These are phyloP conservation scores for Salarias fasciatus DNA, from an alignment of 2,797 vertebrate genomes.

Conservation along the genomic window DNA sequence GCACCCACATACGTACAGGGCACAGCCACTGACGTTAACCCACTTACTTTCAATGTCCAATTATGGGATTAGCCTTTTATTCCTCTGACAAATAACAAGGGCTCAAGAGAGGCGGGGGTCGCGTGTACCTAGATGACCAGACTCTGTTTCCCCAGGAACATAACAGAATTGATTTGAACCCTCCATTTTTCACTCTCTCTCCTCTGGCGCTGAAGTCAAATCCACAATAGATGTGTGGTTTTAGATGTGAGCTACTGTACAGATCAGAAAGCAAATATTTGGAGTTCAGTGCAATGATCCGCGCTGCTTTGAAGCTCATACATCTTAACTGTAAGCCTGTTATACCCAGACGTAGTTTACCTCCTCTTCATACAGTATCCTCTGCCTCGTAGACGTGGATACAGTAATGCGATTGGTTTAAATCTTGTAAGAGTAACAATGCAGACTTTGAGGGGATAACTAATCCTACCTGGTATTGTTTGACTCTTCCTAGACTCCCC, in stretches of 20 bases:
- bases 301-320: slow-evolving; percentile 30
- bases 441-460: slow-evolving; percentile 30
- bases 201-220: slow-evolving; percentile 14
- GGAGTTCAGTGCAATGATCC: slow-evolving; percentile 38
- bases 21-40: slow-evolving; percentile 40
- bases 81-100: slow-evolving; percentile 27
- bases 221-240: slow-evolving; percentile 27
- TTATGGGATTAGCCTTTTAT: slow-evolving; percentile 57
- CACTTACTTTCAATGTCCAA: slow-evolving; percentile 50
- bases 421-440: slow-evolving; percentile 58
- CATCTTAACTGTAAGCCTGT: slow-evolving; percentile 54
- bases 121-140: slow-evolving; percentile 1
- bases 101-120: slow-evolving; percentile 5
- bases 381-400: slow-evolving; percentile 5
- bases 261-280: slow-evolving; percentile 40
- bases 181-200: background rate
- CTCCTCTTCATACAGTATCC: slow-evolving; percentile 38
- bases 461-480: slow-evolving; percentile 43
- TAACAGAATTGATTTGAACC: background rate
- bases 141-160: slow-evolving; percentile 10
- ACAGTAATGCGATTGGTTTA: slow-evolving; percentile 64
- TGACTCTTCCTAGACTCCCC: slow-evolving; percentile 37
- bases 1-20: background rate
- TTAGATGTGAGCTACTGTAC: slow-evolving; percentile 4
- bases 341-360: slow-evolving; percentile 42